These are phyloP conservation scores for Corythornis madagascariensis DNA, from an alignment of 2,113 vertebrate species.

Conservation along the genomic window DNA sequence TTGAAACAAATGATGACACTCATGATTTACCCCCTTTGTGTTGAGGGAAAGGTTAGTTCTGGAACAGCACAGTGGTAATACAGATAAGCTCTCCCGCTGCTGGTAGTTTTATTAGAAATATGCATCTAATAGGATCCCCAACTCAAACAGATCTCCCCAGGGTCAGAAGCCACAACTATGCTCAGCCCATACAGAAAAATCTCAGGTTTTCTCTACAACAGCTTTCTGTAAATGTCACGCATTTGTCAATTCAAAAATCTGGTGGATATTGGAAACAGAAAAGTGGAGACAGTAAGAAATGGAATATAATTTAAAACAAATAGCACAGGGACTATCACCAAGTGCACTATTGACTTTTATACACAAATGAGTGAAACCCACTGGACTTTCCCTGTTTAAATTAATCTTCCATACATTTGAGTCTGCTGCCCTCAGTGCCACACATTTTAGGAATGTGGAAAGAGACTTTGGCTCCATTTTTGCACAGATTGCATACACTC, in stretches of 20 bases:
- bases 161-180: constrained; percentile 36
- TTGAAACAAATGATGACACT: fast-evolving
- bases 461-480: not conserved
- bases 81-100: constrained; percentile 13
- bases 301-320: not conserved
- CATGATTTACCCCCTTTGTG: not conserved
- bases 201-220: not conserved
- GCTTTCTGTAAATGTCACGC: constrained; percentile 12
- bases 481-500: not conserved
- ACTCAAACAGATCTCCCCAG: constrained; percentile 5
- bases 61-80: not conserved
- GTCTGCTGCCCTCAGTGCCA: not conserved
- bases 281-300: not conserved
- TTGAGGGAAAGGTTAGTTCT: not conserved
- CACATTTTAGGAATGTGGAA: not conserved
- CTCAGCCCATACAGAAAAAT: not conserved
- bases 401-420: not conserved
- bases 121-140: constrained; percentile 5
- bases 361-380: not conserved
- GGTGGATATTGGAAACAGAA: constrained; percentile 6
- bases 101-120: constrained; percentile 21
- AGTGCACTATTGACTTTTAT: not conserved
- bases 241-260: constrained; percentile 28
- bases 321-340: not conserved
- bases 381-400: not conserved